Percentiles rank a stretch among this genome's conserved stretches.
These are phyloP conservation scores for Phyllotreta cruciferae DNA, from an alignment of 2,888 invertebrate species.

Conservation along the genomic window DNA sequence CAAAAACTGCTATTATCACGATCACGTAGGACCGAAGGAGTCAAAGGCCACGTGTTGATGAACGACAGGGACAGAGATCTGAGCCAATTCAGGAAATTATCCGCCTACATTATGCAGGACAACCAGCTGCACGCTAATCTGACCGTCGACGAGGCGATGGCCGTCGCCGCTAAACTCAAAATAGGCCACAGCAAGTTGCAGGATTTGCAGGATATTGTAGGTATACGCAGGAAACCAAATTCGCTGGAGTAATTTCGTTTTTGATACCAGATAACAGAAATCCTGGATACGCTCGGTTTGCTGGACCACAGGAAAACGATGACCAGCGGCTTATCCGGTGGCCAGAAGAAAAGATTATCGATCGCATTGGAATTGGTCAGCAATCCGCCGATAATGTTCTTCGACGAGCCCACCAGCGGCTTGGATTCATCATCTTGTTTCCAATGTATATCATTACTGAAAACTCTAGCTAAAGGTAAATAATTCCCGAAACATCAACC, in stretches of 20 bases:
- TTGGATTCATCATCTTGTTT: conserved; percentile 95
- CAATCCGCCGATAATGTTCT: conserved; percentile 97
- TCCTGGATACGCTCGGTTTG: conserved; percentile 86
- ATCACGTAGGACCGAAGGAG: conserved; percentile 73
- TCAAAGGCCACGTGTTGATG: conserved; percentile 84
- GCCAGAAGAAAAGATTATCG: conserved; percentile 93
- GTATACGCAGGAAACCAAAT: conserved; percentile 51
- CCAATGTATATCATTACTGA: conserved; percentile 89
- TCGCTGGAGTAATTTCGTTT: background rate
- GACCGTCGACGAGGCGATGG: conserved; percentile 94
- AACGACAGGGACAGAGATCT: conserved; percentile 84
- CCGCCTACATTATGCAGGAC: conserved; percentile 97
- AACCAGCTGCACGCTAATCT: conserved; percentile 91
- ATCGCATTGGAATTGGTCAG: conserved; percentile 94
- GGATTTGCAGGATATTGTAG: conserved; percentile 85
- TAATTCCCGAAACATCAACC: background rate
- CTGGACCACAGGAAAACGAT: conserved; percentile 87
- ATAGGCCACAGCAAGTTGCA: conserved; percentile 74
- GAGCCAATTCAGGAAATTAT: conserved; percentile 88
- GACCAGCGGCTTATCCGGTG: conserved; percentile 91
- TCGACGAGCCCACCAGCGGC: conserved; percentile 96
- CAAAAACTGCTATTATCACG: background rate
- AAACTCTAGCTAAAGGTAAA: conserved; percentile 75
- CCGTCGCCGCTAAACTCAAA: conserved; percentile 89
- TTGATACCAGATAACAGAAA: conserved; percentile 80